Conservation (phyloP, 2,113 vertebrate genomes). For the Seriola dumerili region DNA sequence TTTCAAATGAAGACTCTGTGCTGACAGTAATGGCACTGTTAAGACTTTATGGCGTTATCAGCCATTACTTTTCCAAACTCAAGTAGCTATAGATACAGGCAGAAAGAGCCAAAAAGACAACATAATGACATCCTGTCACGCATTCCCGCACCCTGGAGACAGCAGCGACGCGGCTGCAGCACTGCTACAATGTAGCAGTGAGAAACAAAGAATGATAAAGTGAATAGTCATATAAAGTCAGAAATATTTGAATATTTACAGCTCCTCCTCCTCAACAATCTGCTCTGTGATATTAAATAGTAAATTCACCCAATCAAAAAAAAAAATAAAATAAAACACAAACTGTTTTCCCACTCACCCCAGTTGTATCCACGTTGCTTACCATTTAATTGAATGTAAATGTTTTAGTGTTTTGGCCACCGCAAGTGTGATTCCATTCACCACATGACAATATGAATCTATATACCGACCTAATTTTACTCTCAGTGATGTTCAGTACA, state of each 20-base stretch:
- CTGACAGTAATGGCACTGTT: conserved; percentile 29
- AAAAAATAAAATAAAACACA: too few relatives aligned
- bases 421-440: too few relatives aligned
- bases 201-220: conserved; percentile 19
- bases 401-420: too few relatives aligned
- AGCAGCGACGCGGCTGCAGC: background rate
- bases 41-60: conserved; percentile 17
- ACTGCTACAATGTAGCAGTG: background rate
- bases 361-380: too few relatives aligned
- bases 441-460: too few relatives aligned
- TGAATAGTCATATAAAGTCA: background rate
- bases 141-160: conserved; percentile 13
- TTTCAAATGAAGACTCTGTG: background rate
- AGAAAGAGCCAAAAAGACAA: conserved; percentile 20
- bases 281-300: too few relatives aligned
- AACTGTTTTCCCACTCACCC: too few relatives aligned
- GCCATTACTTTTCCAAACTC: conserved; percentile 21
- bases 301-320: too few relatives aligned
- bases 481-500: too few relatives aligned
- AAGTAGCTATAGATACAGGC: conserved; percentile 10
- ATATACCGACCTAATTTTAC: too few relatives aligned
- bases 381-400: too few relatives aligned
- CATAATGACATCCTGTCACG: conserved; percentile 50
- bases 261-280: background rate
- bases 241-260: background rate